phyloP scores from a whole-genome alignment of 2,113 vertebrate species.

The Ictalurus punctatus region DNA sequence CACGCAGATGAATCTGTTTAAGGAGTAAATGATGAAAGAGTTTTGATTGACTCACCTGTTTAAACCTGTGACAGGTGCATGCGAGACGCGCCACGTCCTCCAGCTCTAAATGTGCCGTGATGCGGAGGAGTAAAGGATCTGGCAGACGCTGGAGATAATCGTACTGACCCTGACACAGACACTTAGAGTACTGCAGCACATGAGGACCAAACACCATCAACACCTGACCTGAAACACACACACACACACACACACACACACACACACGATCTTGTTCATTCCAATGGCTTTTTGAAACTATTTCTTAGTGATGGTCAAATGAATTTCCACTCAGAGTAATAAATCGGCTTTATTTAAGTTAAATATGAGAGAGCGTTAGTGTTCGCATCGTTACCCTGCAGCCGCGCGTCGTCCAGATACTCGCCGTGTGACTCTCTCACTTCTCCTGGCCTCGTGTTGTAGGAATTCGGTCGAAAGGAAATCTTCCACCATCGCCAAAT shows the following conservation, averaged over 20 bases:
- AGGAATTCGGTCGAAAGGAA: constrained; percentile 70
- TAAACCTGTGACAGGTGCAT: constrained; percentile 74
- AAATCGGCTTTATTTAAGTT: not conserved
- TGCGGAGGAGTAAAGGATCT: constrained; percentile 74
- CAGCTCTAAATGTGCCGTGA: constrained; percentile 79
- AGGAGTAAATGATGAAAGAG: not conserved
- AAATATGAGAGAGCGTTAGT: not conserved
- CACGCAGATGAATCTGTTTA: not conserved
- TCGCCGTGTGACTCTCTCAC: constrained; percentile 69
- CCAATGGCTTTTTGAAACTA: not conserved
- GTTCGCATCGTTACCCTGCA: constrained; percentile 72
- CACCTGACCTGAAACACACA: constrained; percentile 69
- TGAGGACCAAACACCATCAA: constrained; percentile 72
- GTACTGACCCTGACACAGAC: constrained; percentile 75
- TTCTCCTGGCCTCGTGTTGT: constrained; percentile 74
- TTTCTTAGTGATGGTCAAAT: not conserved
- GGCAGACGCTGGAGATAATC: constrained; percentile 82
- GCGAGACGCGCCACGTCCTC: constrained; percentile 79
- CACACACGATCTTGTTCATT: not conserved
- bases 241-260: not conserved
- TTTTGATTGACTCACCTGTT: constrained; percentile 67
- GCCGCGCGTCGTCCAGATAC: constrained; percentile 72
- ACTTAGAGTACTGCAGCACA: constrained; percentile 72
- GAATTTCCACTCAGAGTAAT: not conserved
- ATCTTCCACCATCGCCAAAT: constrained; percentile 86